Percentiles rank a stretch among this genome's conserved stretches.
Evolutionary conservation across 2,797 vertebrate genomes (phyloP).

Genomic region (Chromobotia macracanthus): DNA sequence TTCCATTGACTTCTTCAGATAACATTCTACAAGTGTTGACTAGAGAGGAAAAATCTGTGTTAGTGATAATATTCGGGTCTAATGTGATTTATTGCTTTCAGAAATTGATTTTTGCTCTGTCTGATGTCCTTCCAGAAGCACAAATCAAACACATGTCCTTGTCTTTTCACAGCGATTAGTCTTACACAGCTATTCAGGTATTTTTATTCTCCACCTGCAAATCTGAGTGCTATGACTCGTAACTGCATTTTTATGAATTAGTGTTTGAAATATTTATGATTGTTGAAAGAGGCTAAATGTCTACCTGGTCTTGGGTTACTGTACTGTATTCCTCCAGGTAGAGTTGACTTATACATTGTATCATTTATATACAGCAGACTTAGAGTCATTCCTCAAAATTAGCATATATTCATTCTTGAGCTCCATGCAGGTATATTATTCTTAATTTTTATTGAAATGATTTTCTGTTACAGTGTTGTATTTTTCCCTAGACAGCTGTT

Average conservation of each 20-base stretch:
- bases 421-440: constrained; percentile 14
- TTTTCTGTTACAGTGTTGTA: constrained; percentile 57
- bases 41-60: constrained; percentile 21
- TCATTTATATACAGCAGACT: too few relatives aligned
- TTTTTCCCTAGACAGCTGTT: constrained; percentile 17
- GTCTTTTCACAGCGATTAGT: constrained; percentile 59
- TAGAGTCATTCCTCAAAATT: too few relatives aligned
- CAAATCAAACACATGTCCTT: constrained; percentile 64
- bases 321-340: too few relatives aligned
- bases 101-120: constrained; percentile 66
- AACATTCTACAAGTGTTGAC: not conserved
- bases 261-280: not conserved
- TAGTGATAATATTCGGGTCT: constrained; percentile 61
- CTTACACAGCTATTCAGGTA: constrained; percentile 48
- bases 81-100: constrained; percentile 68
- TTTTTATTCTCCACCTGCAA: constrained; percentile 34
- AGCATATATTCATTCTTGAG: not conserved
- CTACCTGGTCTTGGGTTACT: too few relatives aligned
- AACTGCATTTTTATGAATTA: not conserved
- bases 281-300: too few relatives aligned
- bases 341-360: too few relatives aligned
- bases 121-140: constrained; percentile 64
- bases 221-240: constrained; percentile 35
- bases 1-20: constrained; percentile 20
- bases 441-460: constrained; percentile 41